Conservation (phyloP, 2,113 vertebrate genomes). For the Tetrax tetrax region DNA sequence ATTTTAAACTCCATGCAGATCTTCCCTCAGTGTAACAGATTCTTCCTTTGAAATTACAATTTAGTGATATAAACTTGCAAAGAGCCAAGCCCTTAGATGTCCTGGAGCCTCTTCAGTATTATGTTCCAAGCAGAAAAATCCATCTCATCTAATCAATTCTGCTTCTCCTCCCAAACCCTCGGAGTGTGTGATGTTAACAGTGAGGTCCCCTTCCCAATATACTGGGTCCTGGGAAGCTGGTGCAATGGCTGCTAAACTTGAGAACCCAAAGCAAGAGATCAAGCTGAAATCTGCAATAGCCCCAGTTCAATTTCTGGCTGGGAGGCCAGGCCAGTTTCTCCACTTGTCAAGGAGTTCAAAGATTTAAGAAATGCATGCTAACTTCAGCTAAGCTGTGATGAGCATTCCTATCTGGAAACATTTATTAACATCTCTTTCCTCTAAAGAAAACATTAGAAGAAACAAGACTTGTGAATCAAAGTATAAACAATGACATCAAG, state of each 20-base stretch:
- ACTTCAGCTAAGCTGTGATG: not conserved
- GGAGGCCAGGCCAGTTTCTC: not conserved
- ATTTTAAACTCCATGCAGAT: not conserved
- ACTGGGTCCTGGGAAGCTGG: not conserved
- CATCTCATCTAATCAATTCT: not conserved
- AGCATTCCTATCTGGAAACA: conserved; percentile 11
- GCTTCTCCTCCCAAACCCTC: not conserved
- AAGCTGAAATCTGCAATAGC: not conserved
- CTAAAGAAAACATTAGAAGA: conserved; percentile 3
- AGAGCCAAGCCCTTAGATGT: not conserved
- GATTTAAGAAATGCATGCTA: not conserved
- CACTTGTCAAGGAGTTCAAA: not conserved
- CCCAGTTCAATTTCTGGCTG: not conserved
- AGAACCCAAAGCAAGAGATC: not conserved
- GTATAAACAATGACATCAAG: not conserved
- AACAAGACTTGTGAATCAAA: not conserved
- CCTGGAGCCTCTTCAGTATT: not conserved
- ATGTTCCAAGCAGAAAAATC: not conserved
- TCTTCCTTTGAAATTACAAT: not conserved
- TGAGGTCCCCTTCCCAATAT: not conserved
- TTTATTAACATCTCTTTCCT: not conserved
- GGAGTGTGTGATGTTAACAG: not conserved
- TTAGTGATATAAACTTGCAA: not conserved
- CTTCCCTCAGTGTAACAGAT: not conserved
- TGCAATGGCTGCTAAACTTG: not conserved